Percentiles rank a stretch among this genome's conserved stretches.
phyloP scores from a whole-genome alignment of 2,113 vertebrate genomes.

The Osmerus mordax region DNA sequence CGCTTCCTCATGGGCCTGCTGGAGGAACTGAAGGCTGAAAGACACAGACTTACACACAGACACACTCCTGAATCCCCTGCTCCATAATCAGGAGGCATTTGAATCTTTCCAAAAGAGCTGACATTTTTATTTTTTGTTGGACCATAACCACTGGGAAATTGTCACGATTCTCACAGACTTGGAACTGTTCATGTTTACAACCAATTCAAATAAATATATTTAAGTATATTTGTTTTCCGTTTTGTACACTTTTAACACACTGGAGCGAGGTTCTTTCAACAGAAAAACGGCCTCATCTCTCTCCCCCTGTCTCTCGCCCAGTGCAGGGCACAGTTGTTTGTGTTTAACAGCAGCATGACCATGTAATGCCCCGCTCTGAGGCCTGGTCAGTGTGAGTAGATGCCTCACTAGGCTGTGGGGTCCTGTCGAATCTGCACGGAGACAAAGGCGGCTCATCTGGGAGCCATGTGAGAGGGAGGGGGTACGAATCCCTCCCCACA shows the following conservation, averaged over 20 bases:
- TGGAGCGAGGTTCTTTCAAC: too few relatives aligned
- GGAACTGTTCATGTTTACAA: not conserved
- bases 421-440: not conserved
- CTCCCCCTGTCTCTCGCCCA: too few relatives aligned
- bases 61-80: conserved; percentile 11
- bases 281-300: too few relatives aligned
- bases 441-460: conserved; percentile 12
- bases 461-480: not conserved
- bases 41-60: conserved; percentile 39
- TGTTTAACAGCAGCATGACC: not conserved
- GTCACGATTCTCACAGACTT: not conserved
- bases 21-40: conserved; percentile 1
- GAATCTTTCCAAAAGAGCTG: too few relatives aligned
- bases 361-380: not conserved
- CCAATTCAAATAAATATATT: not conserved
- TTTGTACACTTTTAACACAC: too few relatives aligned
- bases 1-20: conserved; percentile 4
- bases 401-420: not conserved
- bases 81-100: too few relatives aligned
- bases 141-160: not conserved
- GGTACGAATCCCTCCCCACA: not conserved
- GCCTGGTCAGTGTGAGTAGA: too few relatives aligned
- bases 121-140: not conserved
- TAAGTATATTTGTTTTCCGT: not conserved
- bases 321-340: not conserved